These are phyloP conservation scores for Manis crassicaudata DNA, from an alignment of 2,797 vertebrate genomes.

Conservation along the genomic window DNA sequence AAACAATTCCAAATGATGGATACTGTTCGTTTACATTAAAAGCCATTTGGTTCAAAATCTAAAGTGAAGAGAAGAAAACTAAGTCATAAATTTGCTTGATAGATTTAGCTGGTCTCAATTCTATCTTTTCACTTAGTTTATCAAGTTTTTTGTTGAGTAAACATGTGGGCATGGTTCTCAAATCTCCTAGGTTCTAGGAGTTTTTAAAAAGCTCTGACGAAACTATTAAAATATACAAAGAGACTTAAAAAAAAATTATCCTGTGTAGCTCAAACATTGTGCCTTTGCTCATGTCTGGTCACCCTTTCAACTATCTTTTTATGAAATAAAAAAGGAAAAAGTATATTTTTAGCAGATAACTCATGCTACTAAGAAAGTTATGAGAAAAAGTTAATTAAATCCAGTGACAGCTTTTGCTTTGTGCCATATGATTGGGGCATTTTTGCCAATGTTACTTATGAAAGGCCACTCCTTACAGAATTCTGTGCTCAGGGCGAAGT, in stretches of 20 bases:
- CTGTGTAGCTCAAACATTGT: not conserved
- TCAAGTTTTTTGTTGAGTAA: not conserved
- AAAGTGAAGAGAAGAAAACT: not conserved
- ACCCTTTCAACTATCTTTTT: not conserved
- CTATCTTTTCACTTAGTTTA: not conserved
- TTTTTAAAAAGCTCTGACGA: not conserved
- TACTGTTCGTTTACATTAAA: not conserved
- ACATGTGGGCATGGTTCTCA: slow-evolving; percentile 11
- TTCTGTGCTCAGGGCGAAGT: not conserved
- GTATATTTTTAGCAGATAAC: not conserved
- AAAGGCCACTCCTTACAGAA: not conserved
- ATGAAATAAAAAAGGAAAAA: not conserved
- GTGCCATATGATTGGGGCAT: not conserved
- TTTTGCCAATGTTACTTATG: not conserved
- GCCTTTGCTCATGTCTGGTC: not conserved
- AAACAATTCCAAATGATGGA: slow-evolving; percentile 19
- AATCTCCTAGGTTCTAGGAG: not conserved
- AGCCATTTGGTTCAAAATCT: not conserved
- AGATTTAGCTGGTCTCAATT: not conserved
- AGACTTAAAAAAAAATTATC: not conserved
- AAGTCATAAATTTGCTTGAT: not conserved
- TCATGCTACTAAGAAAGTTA: not conserved
- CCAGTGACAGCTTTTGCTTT: not conserved
- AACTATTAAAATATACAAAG: not conserved
- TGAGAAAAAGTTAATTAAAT: not conserved